Conservation (phyloP, 2,888 invertebrate species). For the Caradrina kadenii region DNA sequence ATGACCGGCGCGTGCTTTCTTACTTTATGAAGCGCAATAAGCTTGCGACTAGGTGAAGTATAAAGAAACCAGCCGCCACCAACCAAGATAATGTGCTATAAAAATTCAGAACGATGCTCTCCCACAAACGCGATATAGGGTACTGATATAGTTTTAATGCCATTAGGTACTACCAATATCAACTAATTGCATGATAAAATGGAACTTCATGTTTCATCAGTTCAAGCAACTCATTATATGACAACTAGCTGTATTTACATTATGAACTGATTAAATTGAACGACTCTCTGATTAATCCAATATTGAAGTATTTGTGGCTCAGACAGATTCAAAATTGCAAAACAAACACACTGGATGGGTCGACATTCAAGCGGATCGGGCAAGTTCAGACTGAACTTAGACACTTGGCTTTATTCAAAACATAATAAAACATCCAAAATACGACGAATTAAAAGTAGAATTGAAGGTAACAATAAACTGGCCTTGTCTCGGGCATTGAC, state of each 20-base stretch:
- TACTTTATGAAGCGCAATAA: conserved; percentile 76
- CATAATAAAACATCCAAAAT: conserved; percentile 47
- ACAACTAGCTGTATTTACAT: conserved; percentile 5
- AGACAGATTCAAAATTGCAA: conserved; percentile 40
- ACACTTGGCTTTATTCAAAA: conserved; percentile 35
- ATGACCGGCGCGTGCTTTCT: conserved; percentile 74
- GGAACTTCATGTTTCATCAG: conserved; percentile 52
- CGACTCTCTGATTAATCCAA: conserved; percentile 24
- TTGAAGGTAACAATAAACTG: conserved; percentile 74
- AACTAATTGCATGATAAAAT: conserved; percentile 71
- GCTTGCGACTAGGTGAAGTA: conserved; percentile 71
- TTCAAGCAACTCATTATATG: conserved; percentile 22
- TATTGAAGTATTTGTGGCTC: conserved; percentile 28
- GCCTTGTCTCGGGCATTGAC: conserved; percentile 81
- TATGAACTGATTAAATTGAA: conserved; percentile 21
- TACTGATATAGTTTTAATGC: conserved; percentile 72
- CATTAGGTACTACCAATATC: conserved; percentile 60
- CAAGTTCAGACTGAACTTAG: conserved; percentile 31
- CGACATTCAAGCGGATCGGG: conserved; percentile 25
- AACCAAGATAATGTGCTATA: conserved; percentile 81
- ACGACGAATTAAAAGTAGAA: conserved; percentile 61
- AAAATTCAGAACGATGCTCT: conserved; percentile 81
- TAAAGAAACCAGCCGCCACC: conserved; percentile 71
- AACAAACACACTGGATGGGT: conserved; percentile 26
- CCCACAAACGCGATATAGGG: conserved; percentile 73